Evolutionary conservation across 2,888 invertebrate species (phyloP).

Genomic region (Sinodicranocentrus sp.): DNA sequence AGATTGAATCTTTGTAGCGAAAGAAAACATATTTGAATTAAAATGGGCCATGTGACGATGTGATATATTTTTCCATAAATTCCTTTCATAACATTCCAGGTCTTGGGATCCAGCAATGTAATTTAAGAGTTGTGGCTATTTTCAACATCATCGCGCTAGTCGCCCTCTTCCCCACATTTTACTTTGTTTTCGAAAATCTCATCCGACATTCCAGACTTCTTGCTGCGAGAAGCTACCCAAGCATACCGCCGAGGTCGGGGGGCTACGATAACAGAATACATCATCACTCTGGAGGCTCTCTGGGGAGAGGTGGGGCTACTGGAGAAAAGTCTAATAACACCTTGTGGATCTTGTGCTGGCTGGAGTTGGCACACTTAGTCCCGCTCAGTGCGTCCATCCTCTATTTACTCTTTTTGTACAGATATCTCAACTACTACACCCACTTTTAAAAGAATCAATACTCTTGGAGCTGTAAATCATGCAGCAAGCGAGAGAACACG

Average conservation of each 20-base stretch:
- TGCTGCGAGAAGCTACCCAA: slow-evolving; percentile 23
- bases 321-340: slow-evolving; percentile 64
- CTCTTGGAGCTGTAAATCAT: too few species aligned
- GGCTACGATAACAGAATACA: slow-evolving; percentile 2
- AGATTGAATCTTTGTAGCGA: too few species aligned
- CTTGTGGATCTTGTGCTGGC: slow-evolving; percentile 71
- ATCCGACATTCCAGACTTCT: slow-evolving; percentile 63
- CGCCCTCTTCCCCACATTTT: slow-evolving; percentile 71
- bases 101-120: slow-evolving; percentile 72
- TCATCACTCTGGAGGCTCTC: slow-evolving; percentile 3
- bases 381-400: slow-evolving; percentile 67
- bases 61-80: background rate
- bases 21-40: background rate
- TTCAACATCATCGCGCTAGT: slow-evolving; percentile 68
- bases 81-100: slow-evolving; percentile 39
- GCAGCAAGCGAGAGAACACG: too few species aligned
- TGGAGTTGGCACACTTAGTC: slow-evolving; percentile 72
- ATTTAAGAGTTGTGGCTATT: slow-evolving; percentile 64
- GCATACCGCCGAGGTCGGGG: slow-evolving; percentile 25
- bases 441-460: slow-evolving; percentile 53
- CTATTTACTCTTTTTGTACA: slow-evolving; percentile 69
- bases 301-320: background rate
- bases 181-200: slow-evolving; percentile 70
- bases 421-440: slow-evolving; percentile 69
- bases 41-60: slow-evolving; percentile 1